Conservation (phyloP, 2,888 invertebrate genomes). For the Pardosa pseudoannulata region DNA sequence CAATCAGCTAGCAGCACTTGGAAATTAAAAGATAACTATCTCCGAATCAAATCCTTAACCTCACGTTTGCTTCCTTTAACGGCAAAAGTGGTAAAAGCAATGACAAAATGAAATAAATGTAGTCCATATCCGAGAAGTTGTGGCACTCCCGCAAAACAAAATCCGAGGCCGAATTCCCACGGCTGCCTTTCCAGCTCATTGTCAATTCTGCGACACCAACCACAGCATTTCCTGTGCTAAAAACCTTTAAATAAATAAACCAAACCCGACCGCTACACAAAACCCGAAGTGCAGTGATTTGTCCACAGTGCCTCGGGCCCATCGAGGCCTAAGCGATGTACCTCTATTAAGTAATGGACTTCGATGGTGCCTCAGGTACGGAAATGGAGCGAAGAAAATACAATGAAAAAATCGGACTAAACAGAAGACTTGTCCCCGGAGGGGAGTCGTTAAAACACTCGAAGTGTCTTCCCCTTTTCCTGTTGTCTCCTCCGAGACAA, state of each 20-base stretch:
- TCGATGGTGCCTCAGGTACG: constrained; percentile 34
- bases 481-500: constrained; percentile 15
- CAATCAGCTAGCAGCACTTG: no score
- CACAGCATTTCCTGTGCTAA: not conserved
- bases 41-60: no score
- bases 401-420: not conserved
- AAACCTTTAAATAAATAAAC: constrained; percentile 4
- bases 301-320: not conserved
- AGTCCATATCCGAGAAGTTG: no score
- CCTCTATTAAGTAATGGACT: constrained; percentile 25
- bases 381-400: constrained; percentile 23
- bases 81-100: no score
- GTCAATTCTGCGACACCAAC: not conserved
- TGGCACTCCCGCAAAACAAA: no score
- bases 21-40: no score
- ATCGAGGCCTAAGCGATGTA: not conserved
- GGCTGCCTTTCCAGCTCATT: not conserved
- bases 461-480: constrained; percentile 38
- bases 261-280: not conserved
- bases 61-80: no score
- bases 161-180: no score
- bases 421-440: constrained; percentile 2
- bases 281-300: not conserved
- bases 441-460: constrained; percentile 20
- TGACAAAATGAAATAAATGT: no score